A percentile compares a stretch with the other conserved stretches of the same genome.
Evolutionary conservation across 2,888 invertebrate genomes (phyloP).

Genomic region (Biston betularia): DNA sequence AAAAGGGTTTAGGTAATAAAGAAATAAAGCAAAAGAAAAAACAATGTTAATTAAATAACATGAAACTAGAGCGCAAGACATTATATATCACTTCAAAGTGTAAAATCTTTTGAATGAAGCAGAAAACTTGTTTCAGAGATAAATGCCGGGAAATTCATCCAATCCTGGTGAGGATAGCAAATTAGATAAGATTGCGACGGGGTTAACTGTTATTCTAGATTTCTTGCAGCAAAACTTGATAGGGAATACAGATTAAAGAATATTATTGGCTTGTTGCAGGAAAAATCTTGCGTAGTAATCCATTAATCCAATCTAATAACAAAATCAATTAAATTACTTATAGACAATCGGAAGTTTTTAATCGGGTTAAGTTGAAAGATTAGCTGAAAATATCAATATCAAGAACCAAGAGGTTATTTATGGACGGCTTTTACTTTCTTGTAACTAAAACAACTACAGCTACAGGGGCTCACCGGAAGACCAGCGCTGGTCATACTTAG

Average conservation of each 20-base stretch:
- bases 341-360: no score
- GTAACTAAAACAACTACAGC: no score
- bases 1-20: no score
- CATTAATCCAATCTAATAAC: no score
- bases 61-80: background rate
- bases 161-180: conserved; percentile 24
- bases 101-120: conserved; percentile 12
- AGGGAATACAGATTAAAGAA: background rate
- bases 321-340: no score
- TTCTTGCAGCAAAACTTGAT: conserved; percentile 10
- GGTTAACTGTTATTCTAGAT: conserved; percentile 11
- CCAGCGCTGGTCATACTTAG: no score
- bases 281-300: background rate
- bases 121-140: conserved; percentile 23
- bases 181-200: conserved; percentile 21
- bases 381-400: no score
- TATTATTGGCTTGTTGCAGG: background rate
- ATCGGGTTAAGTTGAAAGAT: no score
- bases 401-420: no score
- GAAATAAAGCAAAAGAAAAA: background rate
- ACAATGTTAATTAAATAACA: background rate
- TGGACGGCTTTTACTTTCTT: no score
- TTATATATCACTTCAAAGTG: background rate
- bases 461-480: no score
- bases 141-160: conserved; percentile 32